These are phyloP conservation scores for Gallinago nigripennis DNA, from an alignment of 2,797 vertebrate species.

Conservation along the genomic window DNA sequence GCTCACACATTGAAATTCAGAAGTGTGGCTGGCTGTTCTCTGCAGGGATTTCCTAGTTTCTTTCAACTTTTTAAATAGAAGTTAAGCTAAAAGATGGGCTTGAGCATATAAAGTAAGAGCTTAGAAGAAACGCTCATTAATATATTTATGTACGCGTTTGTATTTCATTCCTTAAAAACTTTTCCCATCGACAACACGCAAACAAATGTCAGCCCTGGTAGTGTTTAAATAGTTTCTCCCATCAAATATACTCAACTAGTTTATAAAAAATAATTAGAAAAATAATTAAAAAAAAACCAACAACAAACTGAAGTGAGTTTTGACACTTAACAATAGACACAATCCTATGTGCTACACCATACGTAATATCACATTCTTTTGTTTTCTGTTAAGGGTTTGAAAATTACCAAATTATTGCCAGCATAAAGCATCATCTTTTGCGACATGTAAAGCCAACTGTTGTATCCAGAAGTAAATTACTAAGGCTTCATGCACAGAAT, in stretches of 20 bases:
- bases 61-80: conserved; percentile 51
- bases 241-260: background rate
- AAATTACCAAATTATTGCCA: background rate
- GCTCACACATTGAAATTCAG: conserved; percentile 36
- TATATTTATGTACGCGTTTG: background rate
- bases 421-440: background rate
- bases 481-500: background rate
- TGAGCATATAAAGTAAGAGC: conserved; percentile 18
- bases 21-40: conserved; percentile 56
- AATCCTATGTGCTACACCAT: background rate
- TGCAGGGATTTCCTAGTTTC: conserved; percentile 37
- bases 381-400: background rate
- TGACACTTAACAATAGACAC: background rate
- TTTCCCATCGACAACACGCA: fast-evolving
- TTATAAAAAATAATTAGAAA: background rate
- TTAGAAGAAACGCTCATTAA: conserved; percentile 24
- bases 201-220: background rate
- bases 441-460: background rate
- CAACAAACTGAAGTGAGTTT: background rate
- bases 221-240: background rate
- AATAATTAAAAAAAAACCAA: background rate
- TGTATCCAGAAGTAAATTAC: background rate
- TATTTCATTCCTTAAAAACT: background rate
- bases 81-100: conserved; percentile 53
- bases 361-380: background rate